Percentiles rank a stretch among this genome's conserved stretches.
Conservation (phyloP, 2,797 vertebrate genomes). For the Crocodylus rhombifer region DNA sequence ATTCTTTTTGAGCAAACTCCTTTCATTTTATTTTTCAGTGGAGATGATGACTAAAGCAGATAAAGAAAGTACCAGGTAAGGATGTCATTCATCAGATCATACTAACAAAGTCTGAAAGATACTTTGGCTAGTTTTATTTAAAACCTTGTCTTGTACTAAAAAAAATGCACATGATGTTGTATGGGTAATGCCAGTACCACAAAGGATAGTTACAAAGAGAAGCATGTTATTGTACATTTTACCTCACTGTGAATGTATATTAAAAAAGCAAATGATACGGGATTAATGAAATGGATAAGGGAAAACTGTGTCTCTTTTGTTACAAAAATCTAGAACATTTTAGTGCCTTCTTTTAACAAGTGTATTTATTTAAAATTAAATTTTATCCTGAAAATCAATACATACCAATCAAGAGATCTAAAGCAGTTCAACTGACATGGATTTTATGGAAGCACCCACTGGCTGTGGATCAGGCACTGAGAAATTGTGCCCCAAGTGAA, state of each 20-base stretch:
- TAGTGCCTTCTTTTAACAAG: constrained; percentile 35
- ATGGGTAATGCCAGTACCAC: neutral
- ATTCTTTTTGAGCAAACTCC: neutral
- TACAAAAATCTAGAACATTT: neutral
- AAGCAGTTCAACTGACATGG: neutral
- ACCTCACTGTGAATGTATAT: constrained; percentile 12
- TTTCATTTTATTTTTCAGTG: constrained; percentile 18
- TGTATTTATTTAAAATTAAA: neutral
- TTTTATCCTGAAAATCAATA: constrained; percentile 33
- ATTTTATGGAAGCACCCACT: neutral
- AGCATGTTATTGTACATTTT: neutral
- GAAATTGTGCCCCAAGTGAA: constrained; percentile 34
- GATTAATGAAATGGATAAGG: neutral
- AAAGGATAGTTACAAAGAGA: neutral
- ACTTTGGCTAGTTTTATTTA: neutral
- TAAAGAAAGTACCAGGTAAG: neutral
- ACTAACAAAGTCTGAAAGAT: neutral
- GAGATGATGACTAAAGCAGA: neutral
- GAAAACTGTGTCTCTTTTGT: neutral
- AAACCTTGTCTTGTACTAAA: neutral
- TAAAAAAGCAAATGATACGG: constrained; percentile 21
- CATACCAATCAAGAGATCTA: neutral
- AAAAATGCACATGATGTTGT: neutral
- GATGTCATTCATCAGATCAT: neutral
- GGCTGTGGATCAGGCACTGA: neutral